Base-by-base conservation (phyloP, 2,113 vertebrate species). In the Esox niger region DNA sequence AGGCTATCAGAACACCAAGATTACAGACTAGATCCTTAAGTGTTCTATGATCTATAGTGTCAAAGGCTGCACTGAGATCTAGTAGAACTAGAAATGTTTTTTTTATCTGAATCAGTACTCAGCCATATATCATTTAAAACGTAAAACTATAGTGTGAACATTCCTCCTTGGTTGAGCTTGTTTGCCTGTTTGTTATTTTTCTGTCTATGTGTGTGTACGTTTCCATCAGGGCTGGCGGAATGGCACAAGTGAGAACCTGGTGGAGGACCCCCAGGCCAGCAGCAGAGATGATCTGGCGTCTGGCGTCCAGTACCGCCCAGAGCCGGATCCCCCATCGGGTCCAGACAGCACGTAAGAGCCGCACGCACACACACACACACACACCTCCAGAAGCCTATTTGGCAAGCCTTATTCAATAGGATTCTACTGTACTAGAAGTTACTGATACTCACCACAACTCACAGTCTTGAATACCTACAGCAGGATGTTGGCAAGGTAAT, bases 311-410 rank as follows among this genome's bases (percentile, higher is more conserved):
- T 29, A 52, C 47, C 47, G 4, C 56, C 21, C 70, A 69, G 66
- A 67, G 0, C 38, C 76, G 9, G 30, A 68, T 1, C 38, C 25
- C 66, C 66, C 1, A 33, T 43, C 0, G 13, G n/a, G 4, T 49
- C 70, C 79, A 78, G 71, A 82, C 79, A 67, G 23, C 74, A 78
- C 52, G 87, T 86, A 84, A 80, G 78, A 69, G 62, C 1, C 56
- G 1, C 60, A 52, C 57, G 54, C 70, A 29, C 47, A 27, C 20
- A 25, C 9, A 26, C 6, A 10, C 23, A 23, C 10, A 21, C 43
- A 57, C 29, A 62, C n/a, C n/a, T n/a, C n/a, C n/a, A n/a, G n/a
- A n/a, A n/a, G n/a, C n/a, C n/a, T n/a, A n/a, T n/a, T n/a, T n/a
- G n/a, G n/a, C n/a, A n/a, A n/a, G n/a, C n/a, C n/a, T n/a, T n/a